These are phyloP conservation scores for Scelioninae gen. 1 DNA, from an alignment of 2,888 invertebrate genomes.

Conservation along the genomic window DNA sequence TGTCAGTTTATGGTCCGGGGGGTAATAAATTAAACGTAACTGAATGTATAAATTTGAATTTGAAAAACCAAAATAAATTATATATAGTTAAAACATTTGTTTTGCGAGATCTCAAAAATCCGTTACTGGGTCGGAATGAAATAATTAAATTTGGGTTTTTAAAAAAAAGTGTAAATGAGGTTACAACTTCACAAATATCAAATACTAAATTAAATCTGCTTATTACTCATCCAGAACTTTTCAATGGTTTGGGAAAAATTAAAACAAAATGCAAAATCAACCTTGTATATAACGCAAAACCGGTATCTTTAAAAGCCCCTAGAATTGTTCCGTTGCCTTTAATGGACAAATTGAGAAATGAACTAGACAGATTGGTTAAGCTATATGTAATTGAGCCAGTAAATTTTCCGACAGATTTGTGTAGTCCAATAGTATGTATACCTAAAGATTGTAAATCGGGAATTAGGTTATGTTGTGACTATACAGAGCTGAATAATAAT, in stretches of 20 bases:
- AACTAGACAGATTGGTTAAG: constrained; percentile 74
- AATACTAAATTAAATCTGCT: too few species aligned
- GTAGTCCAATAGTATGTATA: constrained; percentile 17
- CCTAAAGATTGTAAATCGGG: constrained; percentile 60
- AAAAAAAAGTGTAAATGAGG: constrained; percentile 5
- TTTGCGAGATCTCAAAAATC: constrained; percentile 49
- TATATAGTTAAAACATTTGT: constrained; percentile 48
- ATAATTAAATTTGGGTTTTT: constrained; percentile 38
- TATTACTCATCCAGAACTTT: too few species aligned
- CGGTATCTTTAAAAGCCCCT: constrained; percentile 13
- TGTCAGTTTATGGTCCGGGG: constrained; percentile 28
- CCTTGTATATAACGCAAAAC: constrained; percentile 5
- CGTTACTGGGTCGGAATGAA: constrained; percentile 66
- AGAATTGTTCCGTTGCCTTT: constrained; percentile 76
- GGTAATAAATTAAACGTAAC: constrained; percentile 4
- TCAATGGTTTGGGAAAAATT: constrained; percentile 70
- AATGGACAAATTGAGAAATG: constrained; percentile 74
- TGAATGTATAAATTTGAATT: constrained; percentile 39
- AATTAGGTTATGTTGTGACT: constrained; percentile 75
- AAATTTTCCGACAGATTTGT: constrained; percentile 72
- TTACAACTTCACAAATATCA: too few species aligned
- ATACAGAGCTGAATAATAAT: constrained; percentile 73
- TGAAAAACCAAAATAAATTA: constrained; percentile 12
- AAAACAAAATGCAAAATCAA: constrained; percentile 66
- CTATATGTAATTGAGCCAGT: constrained; percentile 75